phyloP scores from a whole-genome alignment of 53 echinoderm and acorn worm genomes.

The Astropecten irregularis region DNA sequence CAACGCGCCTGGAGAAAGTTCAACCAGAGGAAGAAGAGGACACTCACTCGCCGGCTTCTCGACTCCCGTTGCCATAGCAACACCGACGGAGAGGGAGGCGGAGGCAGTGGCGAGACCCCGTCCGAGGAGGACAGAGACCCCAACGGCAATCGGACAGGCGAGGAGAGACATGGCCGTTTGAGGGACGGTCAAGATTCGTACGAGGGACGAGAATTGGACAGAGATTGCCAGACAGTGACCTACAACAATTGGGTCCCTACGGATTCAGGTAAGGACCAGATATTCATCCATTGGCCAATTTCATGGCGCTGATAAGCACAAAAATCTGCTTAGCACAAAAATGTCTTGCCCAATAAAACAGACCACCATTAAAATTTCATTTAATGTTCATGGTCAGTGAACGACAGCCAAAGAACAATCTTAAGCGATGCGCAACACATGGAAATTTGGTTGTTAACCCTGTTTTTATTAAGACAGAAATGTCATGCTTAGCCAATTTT shows the following conservation, averaged over 20 bases:
- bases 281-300: too few species aligned
- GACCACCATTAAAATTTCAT: too few species aligned
- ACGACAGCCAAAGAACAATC: too few species aligned
- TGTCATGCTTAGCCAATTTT: too few species aligned
- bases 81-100: background rate
- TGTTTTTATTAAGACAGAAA: too few species aligned
- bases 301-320: too few species aligned
- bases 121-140: constrained; percentile 52
- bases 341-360: too few species aligned
- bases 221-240: background rate
- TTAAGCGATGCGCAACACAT: too few species aligned
- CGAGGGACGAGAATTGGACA: background rate
- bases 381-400: too few species aligned
- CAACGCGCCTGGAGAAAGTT: constrained; percentile 89
- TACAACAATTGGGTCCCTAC: constrained; percentile 2
- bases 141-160: constrained; percentile 25
- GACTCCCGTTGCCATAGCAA: constrained; percentile 60
- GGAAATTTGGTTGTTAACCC: too few species aligned
- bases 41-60: background rate
- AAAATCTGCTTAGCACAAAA: too few species aligned
- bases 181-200: constrained; percentile 3
- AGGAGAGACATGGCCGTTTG: background rate
- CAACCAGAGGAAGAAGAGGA: constrained; percentile 47
- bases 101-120: constrained; percentile 1
- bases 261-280: background rate